Evolutionary conservation across 2,888 invertebrate genomes (phyloP), one percentile per base, ranked within the genome.

Genomic region (Cheilosia pagana): DNA sequence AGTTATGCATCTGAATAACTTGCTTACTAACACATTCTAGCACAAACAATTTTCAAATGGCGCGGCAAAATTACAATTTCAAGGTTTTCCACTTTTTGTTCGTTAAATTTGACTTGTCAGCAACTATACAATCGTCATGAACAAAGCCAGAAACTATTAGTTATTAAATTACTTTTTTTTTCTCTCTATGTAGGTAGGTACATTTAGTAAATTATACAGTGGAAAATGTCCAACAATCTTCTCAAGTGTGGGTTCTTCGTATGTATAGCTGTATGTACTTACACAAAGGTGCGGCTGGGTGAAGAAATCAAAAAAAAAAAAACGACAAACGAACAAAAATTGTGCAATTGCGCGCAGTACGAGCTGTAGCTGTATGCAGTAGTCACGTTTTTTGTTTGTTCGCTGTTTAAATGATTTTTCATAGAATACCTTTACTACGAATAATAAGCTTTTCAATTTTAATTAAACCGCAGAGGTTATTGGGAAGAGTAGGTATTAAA

Each of bases 251-350:
- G 60, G 45, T 76, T n/a, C 52, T 76, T n/a, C 52, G 45, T 52
- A 21, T 75, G 59, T 21, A 16, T 57, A 45, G 55, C 23, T 70
- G 43, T 67, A 53, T 59, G 67, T 78, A 81, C 60, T 86, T 68
- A 77, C 75, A 83, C 77, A 86, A 86, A 87, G 86, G 81, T 79
- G 79, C 82, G 77, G 79, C 60, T 70, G 72, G 57, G 63, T 78
- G 16, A 25, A 52, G 63, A 52, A 52, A 41, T 14, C 50, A 62
- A 50, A 25, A 59, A 25, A 31, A 70, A 75, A 62, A 59, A 23
- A 50, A 25, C 50, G 7, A 4, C 14, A 19, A 19, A 75, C n/a
- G 8, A 67, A 82, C 71, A 28, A 67, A 55, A 43, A 76, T 74
- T 81, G 70, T 81, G 77, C 71, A 77, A 82, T 68, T 77, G 67